Base-by-base conservation (phyloP, 2,888 invertebrate species). In the Anoplius nigerrimus region DNA sequence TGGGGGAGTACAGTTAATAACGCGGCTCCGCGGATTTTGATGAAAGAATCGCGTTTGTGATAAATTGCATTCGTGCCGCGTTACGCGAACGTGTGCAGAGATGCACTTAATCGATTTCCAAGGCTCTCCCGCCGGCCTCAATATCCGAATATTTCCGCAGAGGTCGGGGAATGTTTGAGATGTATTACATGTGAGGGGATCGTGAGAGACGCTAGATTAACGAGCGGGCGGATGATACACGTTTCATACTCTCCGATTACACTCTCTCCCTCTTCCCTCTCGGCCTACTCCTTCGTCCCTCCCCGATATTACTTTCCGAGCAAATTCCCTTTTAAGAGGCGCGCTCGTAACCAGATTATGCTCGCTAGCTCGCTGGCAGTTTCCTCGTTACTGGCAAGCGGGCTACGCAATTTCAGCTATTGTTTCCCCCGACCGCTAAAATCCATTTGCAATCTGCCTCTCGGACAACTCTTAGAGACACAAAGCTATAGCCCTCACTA, bases 271-370 rank as follows among this genome's bases (percentile, higher is more conserved):
- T 22, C 21, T 2, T 53, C 34, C 16, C 18, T 22, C 24, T 27
- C 13, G 54, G 21, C 45, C 63, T 34, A n/a, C 53, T 22, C 45
- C 21, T 42, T 18, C 21, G 51, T 42, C n/a, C 43, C 57, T 16
- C 43, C 11, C 21, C 18, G 45, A 57, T 42, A 20, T 42, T 57
- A 42, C 20, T 51, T 21, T 62, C 51, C 52, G 34, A 3, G 21
- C 51, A 43, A 62, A 51, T 62, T 56, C 43, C 56, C 55, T 62
- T 66, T 66, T 66, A 66, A 62, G 62, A 48, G 55, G 43, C 45
- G 16, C 43, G 43, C 48, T 48, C 27, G 11, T 55, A n/a, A n/a
- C n/a, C 21, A 62, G 56, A 66, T 66, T 66, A 55, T 62, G 55
- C 62, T 56, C 56, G 62, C 61, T 62, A 46, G 48, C 62, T 43